Percentiles rank a stretch among this genome's conserved stretches.
These are phyloP conservation scores for Callorhinus ursinus DNA, from an alignment of 2,113 vertebrate species.

Conservation along the genomic window DNA sequence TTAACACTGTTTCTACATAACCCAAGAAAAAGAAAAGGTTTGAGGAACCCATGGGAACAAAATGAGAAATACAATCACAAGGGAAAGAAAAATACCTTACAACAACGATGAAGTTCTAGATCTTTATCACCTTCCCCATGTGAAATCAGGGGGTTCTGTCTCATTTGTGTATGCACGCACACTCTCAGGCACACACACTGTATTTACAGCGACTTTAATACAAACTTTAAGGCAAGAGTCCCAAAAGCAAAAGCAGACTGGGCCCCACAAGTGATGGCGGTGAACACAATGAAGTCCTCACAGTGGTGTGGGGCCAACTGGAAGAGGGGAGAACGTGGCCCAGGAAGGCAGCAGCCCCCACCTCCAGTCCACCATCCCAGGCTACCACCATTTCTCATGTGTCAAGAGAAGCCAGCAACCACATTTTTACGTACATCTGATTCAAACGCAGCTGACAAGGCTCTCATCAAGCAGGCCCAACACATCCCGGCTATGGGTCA, in stretches of 20 bases:
- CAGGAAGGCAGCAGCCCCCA: not conserved
- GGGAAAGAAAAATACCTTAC: not conserved
- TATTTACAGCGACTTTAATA: not conserved
- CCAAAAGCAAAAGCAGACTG: not conserved
- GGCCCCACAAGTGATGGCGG: not conserved
- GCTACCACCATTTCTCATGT: not conserved
- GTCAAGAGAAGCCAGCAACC: not conserved
- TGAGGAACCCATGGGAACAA: not conserved
- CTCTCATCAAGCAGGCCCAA: not conserved
- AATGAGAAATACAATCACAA: not conserved
- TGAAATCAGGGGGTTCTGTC: not conserved
- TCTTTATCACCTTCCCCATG: not conserved
- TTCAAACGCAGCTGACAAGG: not conserved
- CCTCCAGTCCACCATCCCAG: not conserved
- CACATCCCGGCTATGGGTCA: fast-evolving
- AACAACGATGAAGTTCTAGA: not conserved
- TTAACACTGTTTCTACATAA: not conserved
- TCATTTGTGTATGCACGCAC: not conserved
- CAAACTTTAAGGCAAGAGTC: not conserved
- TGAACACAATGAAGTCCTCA: not conserved
- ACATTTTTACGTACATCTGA: not conserved
- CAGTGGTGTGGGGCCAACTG: not conserved
- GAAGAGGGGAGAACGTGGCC: fast-evolving
- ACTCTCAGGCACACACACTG: not conserved
- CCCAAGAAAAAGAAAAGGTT: not conserved